Base-by-base conservation (phyloP, 2,888 invertebrate species). In the Monoplex corrugatus region DNA sequence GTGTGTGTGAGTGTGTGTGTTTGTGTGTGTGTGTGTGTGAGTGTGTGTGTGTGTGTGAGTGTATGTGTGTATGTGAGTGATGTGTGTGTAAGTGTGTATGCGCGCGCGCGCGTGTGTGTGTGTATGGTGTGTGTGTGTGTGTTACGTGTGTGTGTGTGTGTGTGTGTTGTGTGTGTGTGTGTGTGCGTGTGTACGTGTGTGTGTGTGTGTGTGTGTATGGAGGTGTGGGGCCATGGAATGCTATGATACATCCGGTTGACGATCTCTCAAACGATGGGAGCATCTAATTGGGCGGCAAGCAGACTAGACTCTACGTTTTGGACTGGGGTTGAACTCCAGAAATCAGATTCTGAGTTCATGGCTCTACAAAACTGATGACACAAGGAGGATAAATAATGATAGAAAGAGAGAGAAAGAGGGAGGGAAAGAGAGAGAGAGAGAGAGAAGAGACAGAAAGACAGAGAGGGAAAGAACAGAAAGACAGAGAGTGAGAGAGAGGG, bases 11-110 rank as follows among this genome's bases (percentile, higher is more conserved):
- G 78, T 40, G 78, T 35, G 78, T 40, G 78, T 35, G 40, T 40
- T 32, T 3, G 38, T 40, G 78, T 35, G 38, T 13, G 78, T 3
- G 38, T 40, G 40, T 0, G 78, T 3, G 38, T 8, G 63, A 1
- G 63, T 28, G 63, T 68, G 10, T 28, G 10, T 68, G 63, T 28
- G 63, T 68, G 63, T 28, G 63, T 68, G 63, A 28, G 63, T 68
- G 63, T 68, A n/a, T 68, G 63, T 68, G 63, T 68, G 63, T 68
- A 16, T 50, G 50, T 50, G 50, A 6, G 50, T 50, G 50, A n/a
- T 50, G 63, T 63, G 63, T 63, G 63, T 63, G 63, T 63, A 28
- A 28, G 63, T 63, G 63, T 63, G 63, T 63, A n/a, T 63, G 63
- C n/a, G n/a, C n/a, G n/a, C n/a, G 50, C 16, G 63, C 28, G 63